phyloP scores from a whole-genome alignment of 2,888 invertebrate species.

The Ypsolopha scabrella region DNA sequence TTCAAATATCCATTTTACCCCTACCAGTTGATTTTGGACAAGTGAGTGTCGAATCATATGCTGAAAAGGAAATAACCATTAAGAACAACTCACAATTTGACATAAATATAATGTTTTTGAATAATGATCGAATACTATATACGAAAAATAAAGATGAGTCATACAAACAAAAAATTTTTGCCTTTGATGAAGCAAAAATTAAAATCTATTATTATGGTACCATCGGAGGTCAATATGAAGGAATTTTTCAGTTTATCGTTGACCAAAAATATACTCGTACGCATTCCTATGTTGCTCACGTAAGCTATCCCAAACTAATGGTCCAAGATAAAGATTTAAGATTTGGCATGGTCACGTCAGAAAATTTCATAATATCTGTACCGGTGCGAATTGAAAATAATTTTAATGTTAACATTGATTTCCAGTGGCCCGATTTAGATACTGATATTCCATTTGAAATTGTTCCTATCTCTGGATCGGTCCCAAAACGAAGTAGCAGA shows the following conservation, averaged over 20 bases:
- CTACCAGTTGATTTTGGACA: conserved; percentile 41
- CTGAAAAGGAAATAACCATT: conserved; percentile 30
- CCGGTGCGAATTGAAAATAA: conserved; percentile 44
- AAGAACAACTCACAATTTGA: conserved; percentile 39
- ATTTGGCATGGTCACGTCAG: conserved; percentile 58
- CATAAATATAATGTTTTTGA: conserved; percentile 26
- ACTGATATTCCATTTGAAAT: conserved; percentile 50
- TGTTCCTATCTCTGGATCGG: conserved; percentile 34
- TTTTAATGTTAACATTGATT: conserved; percentile 41
- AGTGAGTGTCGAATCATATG: conserved; percentile 38
- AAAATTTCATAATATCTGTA: conserved; percentile 45
- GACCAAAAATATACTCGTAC: conserved; percentile 35
- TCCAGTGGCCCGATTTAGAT: conserved; percentile 36
- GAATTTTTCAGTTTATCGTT: conserved; percentile 39
- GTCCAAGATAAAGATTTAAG: conserved; percentile 40
- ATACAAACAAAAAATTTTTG: conserved; percentile 27
- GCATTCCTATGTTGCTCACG: conserved; percentile 38
- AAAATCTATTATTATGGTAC: conserved; percentile 32
- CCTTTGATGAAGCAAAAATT: conserved; percentile 23
- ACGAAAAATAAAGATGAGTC: conserved; percentile 26
- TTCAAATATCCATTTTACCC: conserved; percentile 36
- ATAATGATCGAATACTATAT: conserved; percentile 32
- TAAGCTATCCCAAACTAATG: conserved; percentile 34
- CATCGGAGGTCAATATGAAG: conserved; percentile 28
- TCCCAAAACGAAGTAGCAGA: conserved; percentile 36